Base-by-base conservation (phyloP, 2,888 invertebrate species). In the Pachliopta kotzebuea region DNA sequence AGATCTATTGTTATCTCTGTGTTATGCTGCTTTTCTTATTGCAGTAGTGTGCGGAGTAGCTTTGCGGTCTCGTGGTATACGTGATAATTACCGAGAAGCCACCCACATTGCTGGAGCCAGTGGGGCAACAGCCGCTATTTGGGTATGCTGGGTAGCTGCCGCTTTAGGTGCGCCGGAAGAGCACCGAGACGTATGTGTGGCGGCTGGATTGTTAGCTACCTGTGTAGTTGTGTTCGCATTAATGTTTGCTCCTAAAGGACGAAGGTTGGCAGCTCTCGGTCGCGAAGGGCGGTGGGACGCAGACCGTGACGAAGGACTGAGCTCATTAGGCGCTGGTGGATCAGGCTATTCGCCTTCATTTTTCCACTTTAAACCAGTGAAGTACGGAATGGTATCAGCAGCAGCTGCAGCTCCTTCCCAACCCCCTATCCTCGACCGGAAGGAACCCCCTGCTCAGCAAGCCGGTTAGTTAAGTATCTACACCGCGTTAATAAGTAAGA, bases 211-310 rank as follows among this genome's bases (percentile, higher is more conserved):
- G 71, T 94, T 98, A 56, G 94, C 96, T 63, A 97, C 96, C 20
- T 96, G 97, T 69, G 94, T 95, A 17, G 94, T 97, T 56, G 95
- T 98, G 61, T 97, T 98, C 86, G 94, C 97, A 74, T 95, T 98
- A 65, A 98, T 98, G 98, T 98, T 98, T 86, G 95, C 98, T 89
- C 96, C 98, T 42, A 98, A 96, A 90, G 98, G 98, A 37, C 93
- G 98, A 52, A 97, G 98, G 77, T 89, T 98, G 76, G 98, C 98
- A 0, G 98, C 98, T 57, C 94, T 98, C 92, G 98, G 98, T 56
- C 96, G 97, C 76, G 97, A 98, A 78, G 97, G 96, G 18, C 94
- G 96, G 70, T 96, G 95, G 85, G 94, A 95, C 70, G 96, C 96
- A 76, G 97, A 96, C 83, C 93, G 96, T 67, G 96, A 96, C 73